phyloP scores from a whole-genome alignment of 1,140 invertebrate genomes.

The Potamilus streckersoni region DNA sequence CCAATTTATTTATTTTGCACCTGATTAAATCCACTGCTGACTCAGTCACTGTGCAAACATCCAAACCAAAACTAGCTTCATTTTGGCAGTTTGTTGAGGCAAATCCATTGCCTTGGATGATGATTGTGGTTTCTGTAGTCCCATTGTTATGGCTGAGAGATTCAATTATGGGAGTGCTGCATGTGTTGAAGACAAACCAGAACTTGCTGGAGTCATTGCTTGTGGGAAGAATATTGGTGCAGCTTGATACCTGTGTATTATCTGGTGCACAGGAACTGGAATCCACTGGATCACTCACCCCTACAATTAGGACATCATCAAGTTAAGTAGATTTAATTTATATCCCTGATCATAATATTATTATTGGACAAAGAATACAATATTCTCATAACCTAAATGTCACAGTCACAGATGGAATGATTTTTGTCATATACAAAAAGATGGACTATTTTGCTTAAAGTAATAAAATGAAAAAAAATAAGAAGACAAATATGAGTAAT shows the following conservation, averaged over 20 bases:
- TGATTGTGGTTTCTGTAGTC: conserved; percentile 34
- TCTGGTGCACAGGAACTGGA: background rate
- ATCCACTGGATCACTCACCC: background rate
- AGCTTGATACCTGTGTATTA: conserved; percentile 1
- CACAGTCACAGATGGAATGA: background rate
- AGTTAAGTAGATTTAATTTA: background rate
- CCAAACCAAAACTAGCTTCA: conserved; percentile 33
- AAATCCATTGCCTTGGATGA: conserved; percentile 42
- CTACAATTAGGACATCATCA: background rate
- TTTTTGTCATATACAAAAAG: background rate
- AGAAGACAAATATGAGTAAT: too few species aligned
- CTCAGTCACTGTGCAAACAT: conserved; percentile 11
- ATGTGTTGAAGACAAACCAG: conserved; percentile 43
- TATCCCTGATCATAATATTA: background rate
- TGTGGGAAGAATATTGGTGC: conserved; percentile 6
- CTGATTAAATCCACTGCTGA: conserved; percentile 5
- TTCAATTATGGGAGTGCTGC: conserved; percentile 39
- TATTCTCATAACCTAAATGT: background rate
- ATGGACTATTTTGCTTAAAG: too few species aligned
- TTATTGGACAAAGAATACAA: background rate
- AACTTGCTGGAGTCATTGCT: conserved; percentile 23
- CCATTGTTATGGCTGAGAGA: conserved; percentile 31
- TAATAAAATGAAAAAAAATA: too few species aligned
- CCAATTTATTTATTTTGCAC: conserved; percentile 24
- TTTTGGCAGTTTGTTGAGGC: conserved; percentile 38